Evolutionary conservation across 2,888 invertebrate species (phyloP), one percentile per base, ranked within the genome.

Genomic region (Trilocha varians): DNA sequence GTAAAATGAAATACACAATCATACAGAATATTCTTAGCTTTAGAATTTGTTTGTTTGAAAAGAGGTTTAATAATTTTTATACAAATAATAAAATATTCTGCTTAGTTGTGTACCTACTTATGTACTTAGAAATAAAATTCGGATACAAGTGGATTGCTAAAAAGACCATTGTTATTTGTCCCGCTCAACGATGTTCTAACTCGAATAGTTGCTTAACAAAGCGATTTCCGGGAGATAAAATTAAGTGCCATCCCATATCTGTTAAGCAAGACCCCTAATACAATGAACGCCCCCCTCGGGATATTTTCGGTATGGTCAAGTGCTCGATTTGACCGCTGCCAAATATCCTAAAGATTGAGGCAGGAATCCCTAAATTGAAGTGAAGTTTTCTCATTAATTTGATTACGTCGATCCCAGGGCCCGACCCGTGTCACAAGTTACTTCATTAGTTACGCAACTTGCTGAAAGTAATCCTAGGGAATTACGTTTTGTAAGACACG

Each of bases 331-430:
- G 80, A 80, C 80, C 82, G 72, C 66, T 71, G 68, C 69, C 76
- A 70, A 78, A 78, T 75, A 79, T 74, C 70, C 73, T 71, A 74
- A 78, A 80, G 79, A 80, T 79, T 80, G 78, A 75, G 74, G 72
- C 72, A 76, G 77, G 78, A 77, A 80, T 71, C 66, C 75, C 77
- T 74, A 82, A 83, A 80, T 80, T 78, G 78, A 76, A 82, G 80
- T 79, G 78, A 84, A 83, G 82, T 84, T 84, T 83, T 80, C 80
- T 83, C 82, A 82, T 84, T 83, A 84, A 84, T 84, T 83, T 83
- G 82, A 83, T 84, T 82, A 83, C 79, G 80, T 82, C 83, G 80
- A 84, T 83, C 79, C 80, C 77, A 71, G 72, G 65, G 64, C 65
- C 72, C 76, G 80, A 82, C 83, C 84, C 80, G 78, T 80, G 84